Conservation (phyloP, 1,140 invertebrate genomes). For the Drosophila bocki region DNA sequence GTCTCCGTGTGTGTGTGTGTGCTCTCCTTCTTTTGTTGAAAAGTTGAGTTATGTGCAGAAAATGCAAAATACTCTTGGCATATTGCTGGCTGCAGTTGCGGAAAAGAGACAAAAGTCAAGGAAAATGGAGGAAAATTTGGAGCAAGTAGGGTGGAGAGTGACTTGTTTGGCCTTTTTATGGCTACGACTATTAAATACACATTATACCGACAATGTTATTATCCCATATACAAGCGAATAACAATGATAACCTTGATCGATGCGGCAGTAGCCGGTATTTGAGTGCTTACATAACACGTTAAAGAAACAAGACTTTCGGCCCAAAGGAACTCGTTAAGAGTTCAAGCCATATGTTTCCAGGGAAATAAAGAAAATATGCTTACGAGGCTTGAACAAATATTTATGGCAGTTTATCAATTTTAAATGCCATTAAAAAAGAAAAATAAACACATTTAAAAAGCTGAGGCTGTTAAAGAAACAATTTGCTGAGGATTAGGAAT, state of each 20-base stretch:
- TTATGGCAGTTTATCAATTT: constrained; percentile 6
- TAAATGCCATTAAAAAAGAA: background rate
- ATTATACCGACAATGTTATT: constrained; percentile 55
- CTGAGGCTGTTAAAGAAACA: background rate
- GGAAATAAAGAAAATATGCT: background rate
- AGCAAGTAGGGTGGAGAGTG: constrained; percentile 19
- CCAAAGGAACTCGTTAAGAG: constrained; percentile 39
- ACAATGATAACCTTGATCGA: constrained; percentile 64
- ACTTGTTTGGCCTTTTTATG: constrained; percentile 36
- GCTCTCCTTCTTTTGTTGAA: constrained; percentile 42
- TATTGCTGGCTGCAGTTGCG: constrained; percentile 28
- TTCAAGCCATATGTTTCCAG: constrained; percentile 9
- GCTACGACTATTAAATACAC: constrained; percentile 62
- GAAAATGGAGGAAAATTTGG: constrained; percentile 15
- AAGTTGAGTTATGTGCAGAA: constrained; percentile 68
- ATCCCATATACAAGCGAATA: constrained; percentile 40
- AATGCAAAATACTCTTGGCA: constrained; percentile 62
- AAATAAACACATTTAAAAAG: background rate
- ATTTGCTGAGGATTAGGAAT: background rate
- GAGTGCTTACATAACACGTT: constrained; percentile 2
- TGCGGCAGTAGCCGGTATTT: constrained; percentile 45
- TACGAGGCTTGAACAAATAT: constrained; percentile 10
- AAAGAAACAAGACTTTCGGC: constrained; percentile 1
- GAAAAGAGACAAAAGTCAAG: background rate
- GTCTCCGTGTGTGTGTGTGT: constrained; percentile 2